Conservation (phyloP, 2,888 invertebrate genomes). For the Amiota mariae region DNA sequence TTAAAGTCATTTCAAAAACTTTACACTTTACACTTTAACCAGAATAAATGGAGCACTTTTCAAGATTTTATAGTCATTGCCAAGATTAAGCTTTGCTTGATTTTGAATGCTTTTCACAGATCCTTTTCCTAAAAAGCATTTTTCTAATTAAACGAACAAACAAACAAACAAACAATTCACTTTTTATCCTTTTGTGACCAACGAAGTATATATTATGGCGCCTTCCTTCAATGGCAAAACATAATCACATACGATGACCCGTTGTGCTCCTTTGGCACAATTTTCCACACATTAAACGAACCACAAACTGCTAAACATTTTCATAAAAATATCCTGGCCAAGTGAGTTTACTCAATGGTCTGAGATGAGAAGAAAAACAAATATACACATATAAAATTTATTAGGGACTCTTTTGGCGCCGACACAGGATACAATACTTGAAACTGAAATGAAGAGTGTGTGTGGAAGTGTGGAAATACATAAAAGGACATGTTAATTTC, state of each 20-base stretch:
- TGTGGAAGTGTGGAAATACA: conserved; percentile 14
- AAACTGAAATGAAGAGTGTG: neutral
- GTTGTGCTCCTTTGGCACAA: conserved; percentile 33
- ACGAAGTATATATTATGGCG: conserved; percentile 5
- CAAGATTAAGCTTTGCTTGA: too few species aligned
- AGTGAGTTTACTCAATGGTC: neutral
- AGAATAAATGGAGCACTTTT: conserved; percentile 1
- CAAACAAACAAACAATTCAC: neutral
- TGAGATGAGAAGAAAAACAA: neutral
- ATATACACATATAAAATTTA: conserved; percentile 50
- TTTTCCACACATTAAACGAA: conserved; percentile 1
- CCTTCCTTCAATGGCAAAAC: neutral
- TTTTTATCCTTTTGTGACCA: neutral
- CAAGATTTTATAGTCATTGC: too few species aligned
- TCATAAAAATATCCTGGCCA: conserved; percentile 14
- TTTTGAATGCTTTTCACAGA: too few species aligned
- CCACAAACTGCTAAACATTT: conserved; percentile 13
- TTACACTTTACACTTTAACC: neutral
- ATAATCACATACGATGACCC: neutral
- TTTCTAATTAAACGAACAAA: conserved; percentile 48
- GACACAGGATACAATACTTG: neutral
- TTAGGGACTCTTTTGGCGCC: conserved; percentile 49
- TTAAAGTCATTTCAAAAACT: conserved; percentile 9
- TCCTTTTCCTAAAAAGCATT: conserved; percentile 12
- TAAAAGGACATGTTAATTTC: conserved; percentile 50